phyloP scores from a whole-genome alignment of 2,888 invertebrate species.

The Drosophila eohydei region DNA sequence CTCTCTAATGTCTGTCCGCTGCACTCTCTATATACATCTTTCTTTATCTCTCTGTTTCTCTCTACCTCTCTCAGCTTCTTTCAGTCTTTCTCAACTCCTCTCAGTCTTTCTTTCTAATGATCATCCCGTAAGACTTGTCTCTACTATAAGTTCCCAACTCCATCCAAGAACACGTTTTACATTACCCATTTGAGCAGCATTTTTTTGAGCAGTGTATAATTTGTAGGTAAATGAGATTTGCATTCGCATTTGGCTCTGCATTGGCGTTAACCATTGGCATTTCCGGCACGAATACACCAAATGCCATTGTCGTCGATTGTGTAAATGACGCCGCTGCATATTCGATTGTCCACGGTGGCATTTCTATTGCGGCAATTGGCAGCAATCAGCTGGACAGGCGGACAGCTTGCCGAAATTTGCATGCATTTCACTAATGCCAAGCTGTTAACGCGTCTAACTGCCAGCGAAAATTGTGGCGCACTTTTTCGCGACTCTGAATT shows the following conservation, averaged over 20 bases:
- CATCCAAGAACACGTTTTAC: background rate
- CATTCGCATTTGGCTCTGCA: conserved; percentile 16
- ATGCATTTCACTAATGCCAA: conserved; percentile 38
- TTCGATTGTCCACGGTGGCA: conserved; percentile 41
- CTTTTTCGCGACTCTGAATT: conserved; percentile 9
- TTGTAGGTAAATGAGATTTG: conserved; percentile 1
- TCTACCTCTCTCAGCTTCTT: background rate
- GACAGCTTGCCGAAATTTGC: conserved; percentile 41
- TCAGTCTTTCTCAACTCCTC: background rate
- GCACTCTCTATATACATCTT: background rate
- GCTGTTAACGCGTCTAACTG: conserved; percentile 5
- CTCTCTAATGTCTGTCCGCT: background rate
- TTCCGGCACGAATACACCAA: conserved; percentile 29
- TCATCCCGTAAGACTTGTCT: too few relatives aligned
- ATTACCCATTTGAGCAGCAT: background rate
- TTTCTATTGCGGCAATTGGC: conserved; percentile 43
- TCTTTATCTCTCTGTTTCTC: background rate
- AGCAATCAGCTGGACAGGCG: conserved; percentile 41
- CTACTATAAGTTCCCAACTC: too few relatives aligned
- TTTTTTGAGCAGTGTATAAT: background rate
- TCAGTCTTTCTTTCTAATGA: too few relatives aligned
- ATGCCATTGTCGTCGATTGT: conserved; percentile 28
- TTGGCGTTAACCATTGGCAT: conserved; percentile 25
- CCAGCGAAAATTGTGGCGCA: conserved; percentile 6
- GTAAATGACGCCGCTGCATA: conserved; percentile 21